These are phyloP conservation scores for Nettapus auritus DNA, from an alignment of 2,113 vertebrate species.

Conservation along the genomic window DNA sequence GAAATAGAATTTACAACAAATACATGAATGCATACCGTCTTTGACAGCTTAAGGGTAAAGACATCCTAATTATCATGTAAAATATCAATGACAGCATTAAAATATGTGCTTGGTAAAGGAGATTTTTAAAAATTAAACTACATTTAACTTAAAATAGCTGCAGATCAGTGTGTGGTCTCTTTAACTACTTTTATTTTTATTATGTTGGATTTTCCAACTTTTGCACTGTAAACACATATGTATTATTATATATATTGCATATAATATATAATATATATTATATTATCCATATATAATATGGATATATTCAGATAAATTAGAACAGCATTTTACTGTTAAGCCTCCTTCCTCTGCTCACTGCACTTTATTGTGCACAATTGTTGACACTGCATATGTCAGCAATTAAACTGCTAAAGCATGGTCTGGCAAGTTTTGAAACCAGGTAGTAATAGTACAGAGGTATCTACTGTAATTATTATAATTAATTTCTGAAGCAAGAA, in stretches of 20 bases:
- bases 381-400: neutral
- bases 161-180: neutral
- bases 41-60: neutral
- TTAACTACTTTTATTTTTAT: neutral
- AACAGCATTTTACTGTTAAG: neutral
- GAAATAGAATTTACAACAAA: neutral
- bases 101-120: neutral
- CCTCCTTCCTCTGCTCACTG: neutral
- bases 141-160: neutral
- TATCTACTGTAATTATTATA: neutral
- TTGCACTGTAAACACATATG: neutral
- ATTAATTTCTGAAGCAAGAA: neutral
- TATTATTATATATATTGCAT: too few species aligned
- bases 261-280: too few species aligned
- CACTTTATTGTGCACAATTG: neutral
- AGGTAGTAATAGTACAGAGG: neutral
- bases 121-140: neutral
- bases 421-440: neutral
- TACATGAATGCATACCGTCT: neutral
- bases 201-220: neutral
- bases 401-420: neutral
- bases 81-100: neutral
- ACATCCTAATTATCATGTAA: accelerated
- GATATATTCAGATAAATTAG: neutral
- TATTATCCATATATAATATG: too few species aligned